Evolutionary conservation across 2,888 invertebrate genomes (phyloP).

Genomic region (Mythimna impura): DNA sequence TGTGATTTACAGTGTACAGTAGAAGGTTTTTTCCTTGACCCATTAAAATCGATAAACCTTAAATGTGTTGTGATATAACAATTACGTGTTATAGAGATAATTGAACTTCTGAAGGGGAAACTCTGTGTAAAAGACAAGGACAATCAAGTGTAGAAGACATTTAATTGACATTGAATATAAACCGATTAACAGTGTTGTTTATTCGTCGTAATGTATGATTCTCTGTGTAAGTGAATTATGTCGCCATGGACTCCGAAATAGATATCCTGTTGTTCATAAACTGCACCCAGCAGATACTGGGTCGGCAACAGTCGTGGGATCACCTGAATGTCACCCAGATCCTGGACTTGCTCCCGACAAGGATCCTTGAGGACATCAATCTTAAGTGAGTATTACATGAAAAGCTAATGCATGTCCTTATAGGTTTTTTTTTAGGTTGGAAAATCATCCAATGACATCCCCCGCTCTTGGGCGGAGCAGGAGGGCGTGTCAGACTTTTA

Average conservation of each 20-base stretch:
- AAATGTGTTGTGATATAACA: conserved; percentile 18
- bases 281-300: conserved; percentile 85
- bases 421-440: too few species aligned
- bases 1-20: conserved; percentile 40
- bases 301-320: conserved; percentile 79
- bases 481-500: too few species aligned
- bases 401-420: neutral
- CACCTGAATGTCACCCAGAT: conserved; percentile 84
- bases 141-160: neutral
- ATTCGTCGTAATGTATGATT: conserved; percentile 17
- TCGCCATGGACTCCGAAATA: conserved; percentile 83
- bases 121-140: conserved; percentile 14
- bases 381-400: conserved; percentile 80
- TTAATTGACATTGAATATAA: conserved; percentile 25
- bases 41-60: conserved; percentile 23
- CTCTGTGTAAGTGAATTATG: conserved; percentile 64
- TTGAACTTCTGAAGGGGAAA: conserved; percentile 4
- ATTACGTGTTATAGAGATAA: conserved; percentile 24
- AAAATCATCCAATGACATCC: too few species aligned
- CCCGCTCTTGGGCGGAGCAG: too few species aligned
- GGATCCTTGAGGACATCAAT: conserved; percentile 83
- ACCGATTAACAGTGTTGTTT: conserved; percentile 9
- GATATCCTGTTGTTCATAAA: conserved; percentile 85
- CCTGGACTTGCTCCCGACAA: conserved; percentile 81
- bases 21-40: conserved; percentile 15